A percentile compares a stretch with the other conserved stretches of the same genome.
These are phyloP conservation scores for Megaustenia siamemsis DNA, from an alignment of 2,888 invertebrate species.

Conservation along the genomic window DNA sequence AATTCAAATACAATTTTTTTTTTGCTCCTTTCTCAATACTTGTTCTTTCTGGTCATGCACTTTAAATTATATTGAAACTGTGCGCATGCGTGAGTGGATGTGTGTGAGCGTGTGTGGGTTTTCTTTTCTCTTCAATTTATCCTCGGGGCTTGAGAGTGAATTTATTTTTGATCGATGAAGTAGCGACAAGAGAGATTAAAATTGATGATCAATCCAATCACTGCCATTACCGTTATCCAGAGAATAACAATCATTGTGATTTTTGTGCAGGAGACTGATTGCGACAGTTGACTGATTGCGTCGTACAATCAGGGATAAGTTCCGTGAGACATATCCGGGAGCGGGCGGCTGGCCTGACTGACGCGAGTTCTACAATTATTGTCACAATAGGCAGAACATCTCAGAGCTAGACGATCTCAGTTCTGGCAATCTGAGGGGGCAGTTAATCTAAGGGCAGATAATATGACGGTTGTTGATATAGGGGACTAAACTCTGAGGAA, in stretches of 20 bases:
- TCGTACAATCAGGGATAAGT: slow-evolving; percentile 14
- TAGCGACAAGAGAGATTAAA: slow-evolving; percentile 28
- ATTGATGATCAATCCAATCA: slow-evolving; percentile 31
- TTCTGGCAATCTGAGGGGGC: too few species aligned
- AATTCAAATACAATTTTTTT: too few species aligned
- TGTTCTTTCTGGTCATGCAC: not conserved
- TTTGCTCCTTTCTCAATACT: not conserved
- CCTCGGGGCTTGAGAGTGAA: not conserved
- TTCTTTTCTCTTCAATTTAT: too few species aligned
- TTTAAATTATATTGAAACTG: not conserved
- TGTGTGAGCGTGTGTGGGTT: not conserved
- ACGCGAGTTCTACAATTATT: too few species aligned
- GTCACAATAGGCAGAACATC: too few species aligned
- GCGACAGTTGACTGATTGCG: slow-evolving; percentile 23
- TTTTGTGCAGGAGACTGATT: slow-evolving; percentile 17
- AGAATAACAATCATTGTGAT: slow-evolving; percentile 20
- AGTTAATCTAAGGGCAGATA: too few species aligned
- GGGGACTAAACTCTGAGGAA: too few species aligned
- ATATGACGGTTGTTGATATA: too few species aligned
- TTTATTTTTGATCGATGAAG: slow-evolving; percentile 23
- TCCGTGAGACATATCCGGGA: not conserved
- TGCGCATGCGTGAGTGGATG: not conserved
- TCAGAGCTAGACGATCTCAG: too few species aligned
- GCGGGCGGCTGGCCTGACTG: too few species aligned
- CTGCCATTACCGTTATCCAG: slow-evolving; percentile 14